Conservation (phyloP, 1,140 invertebrate species). For the Globodera rostochiensis region DNA sequence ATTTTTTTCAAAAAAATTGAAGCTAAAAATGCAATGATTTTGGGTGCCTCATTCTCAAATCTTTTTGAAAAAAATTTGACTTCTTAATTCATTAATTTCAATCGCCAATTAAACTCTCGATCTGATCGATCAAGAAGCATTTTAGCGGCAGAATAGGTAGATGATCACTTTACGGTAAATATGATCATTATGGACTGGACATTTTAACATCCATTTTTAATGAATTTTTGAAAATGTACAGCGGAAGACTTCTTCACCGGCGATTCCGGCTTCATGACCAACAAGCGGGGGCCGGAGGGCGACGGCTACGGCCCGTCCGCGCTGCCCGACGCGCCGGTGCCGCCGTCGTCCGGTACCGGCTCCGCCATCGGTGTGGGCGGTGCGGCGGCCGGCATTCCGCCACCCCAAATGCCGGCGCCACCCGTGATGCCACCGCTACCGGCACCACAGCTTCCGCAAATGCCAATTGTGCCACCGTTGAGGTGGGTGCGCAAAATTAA, state of each 20-base stretch:
- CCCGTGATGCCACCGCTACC: constrained; percentile 5
- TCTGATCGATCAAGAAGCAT: no score
- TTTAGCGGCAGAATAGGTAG: no score
- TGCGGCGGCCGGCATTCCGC: constrained; percentile 59
- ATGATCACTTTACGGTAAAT: no score
- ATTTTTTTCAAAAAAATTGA: no score
- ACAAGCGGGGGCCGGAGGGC: constrained; percentile 59
- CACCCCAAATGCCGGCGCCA: constrained; percentile 16
- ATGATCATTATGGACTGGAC: no score
- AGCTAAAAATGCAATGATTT: no score
- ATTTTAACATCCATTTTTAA: no score
- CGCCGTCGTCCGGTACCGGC: constrained; percentile 52
- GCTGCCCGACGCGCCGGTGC: constrained; percentile 48
- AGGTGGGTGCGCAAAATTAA: not conserved
- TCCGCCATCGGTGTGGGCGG: constrained; percentile 55
- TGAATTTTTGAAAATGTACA: not conserved
- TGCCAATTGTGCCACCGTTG: constrained; percentile 21
- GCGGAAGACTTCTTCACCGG: constrained; percentile 61
- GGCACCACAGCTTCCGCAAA: constrained; percentile 9
- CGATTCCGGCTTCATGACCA: constrained; percentile 60
- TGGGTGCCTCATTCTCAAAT: no score
- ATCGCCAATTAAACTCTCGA: no score
- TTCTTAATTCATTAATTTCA: no score
- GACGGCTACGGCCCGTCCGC: constrained; percentile 64
- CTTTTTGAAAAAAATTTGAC: no score